Base-by-base conservation (phyloP, 1,140 invertebrate genomes). In the Plectus sambesii region DNA sequence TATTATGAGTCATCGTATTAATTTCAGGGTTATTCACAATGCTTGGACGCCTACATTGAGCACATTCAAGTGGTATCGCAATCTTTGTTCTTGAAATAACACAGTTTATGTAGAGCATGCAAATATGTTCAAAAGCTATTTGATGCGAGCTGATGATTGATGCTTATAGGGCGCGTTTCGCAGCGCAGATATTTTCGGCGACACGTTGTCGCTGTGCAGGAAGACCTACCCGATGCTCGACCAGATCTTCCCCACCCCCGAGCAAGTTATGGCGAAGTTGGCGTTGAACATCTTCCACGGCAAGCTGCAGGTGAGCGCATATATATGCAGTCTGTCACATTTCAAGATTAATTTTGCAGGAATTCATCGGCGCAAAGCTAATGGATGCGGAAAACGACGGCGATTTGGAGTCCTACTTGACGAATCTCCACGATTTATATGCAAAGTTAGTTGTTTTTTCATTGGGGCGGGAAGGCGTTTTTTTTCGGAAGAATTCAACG, bases 221-320 rank as follows among this genome's bases (percentile, higher is more conserved):
- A 82, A 82, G 61, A 90, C 88, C 65, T 82, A 87, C 64, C 78
- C 80, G 49, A 78, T 94, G 1, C 87, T 96, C 51, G 81, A 82
- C 66, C 80, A 84, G 71, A 90, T 98, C 0, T 98, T 98, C 66
- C 81, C 79, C n/a, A 92, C 89, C 74, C 87, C 89, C 0, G 85
- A 93, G 55, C 84, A 89, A 77, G 88, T 98, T 0, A 96, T 97
- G 87, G 82, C 84, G 29, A 97, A 96, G 73, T 92, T 96, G 74
- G 84, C 97, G 25, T 73, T 96, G 1, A 93, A 93, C 64, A 87
- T 98, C 49, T 98, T 90, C 71, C 85, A 93, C 61, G 74, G 86
- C 3, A 87, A 89, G 70, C 73, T 97, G 29, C 83, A 81, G 71
- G 79, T 78, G 65, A 25, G 6, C 24, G 39, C 29, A 41, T 56